Evolutionary conservation across 2,113 vertebrate genomes (phyloP).

Genomic region (Xiphophorus hellerii): DNA sequence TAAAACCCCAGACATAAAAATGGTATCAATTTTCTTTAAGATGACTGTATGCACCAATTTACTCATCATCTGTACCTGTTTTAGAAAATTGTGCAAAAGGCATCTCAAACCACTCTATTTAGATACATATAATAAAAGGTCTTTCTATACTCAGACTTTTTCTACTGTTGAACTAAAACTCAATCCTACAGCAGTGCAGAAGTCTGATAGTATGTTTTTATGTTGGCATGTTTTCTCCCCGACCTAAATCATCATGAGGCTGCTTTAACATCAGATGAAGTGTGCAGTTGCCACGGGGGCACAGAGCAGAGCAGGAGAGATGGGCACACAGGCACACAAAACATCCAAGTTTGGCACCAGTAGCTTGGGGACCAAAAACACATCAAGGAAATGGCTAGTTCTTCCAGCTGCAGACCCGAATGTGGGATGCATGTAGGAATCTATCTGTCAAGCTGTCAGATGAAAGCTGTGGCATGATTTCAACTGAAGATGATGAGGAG

Average conservation of each 20-base stretch:
- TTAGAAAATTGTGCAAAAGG: no score
- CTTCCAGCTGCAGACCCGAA: background rate
- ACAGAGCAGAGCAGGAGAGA: background rate
- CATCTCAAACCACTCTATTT: no score
- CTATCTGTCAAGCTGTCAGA: background rate
- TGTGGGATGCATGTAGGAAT: background rate
- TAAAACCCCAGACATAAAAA: no score
- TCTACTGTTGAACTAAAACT: no score
- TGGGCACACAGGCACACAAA: background rate
- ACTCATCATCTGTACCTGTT: no score
- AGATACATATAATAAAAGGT: no score
- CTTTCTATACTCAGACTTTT: no score
- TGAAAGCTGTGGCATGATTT: background rate
- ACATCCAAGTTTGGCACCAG: background rate
- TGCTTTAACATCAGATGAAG: background rate
- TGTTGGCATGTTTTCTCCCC: no score
- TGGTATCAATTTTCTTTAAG: no score
- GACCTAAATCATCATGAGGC: background rate
- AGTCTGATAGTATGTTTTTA: background rate
- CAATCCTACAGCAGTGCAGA: background rate
- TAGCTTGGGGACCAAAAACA: background rate
- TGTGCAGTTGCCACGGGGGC: background rate
- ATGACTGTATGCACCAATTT: no score
- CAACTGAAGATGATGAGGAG: background rate
- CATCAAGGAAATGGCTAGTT: background rate